A percentile compares a stretch with the other conserved stretches of the same genome.
phyloP scores from a whole-genome alignment of 2,888 invertebrate species.

The Parnassius apollo region DNA sequence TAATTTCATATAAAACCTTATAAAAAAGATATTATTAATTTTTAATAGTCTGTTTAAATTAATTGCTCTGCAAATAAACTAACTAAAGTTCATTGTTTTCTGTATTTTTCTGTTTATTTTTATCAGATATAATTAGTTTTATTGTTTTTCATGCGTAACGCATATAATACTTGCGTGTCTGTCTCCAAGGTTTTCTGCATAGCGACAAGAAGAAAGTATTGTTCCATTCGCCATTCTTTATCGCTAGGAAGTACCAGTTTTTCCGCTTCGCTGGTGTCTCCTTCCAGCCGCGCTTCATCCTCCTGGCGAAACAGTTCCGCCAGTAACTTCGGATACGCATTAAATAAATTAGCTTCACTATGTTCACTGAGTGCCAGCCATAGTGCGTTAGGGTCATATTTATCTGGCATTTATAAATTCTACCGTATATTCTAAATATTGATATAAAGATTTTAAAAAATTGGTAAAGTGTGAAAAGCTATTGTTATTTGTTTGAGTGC shows the following conservation, averaged over 20 bases:
- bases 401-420: conserved; percentile 54
- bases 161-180: conserved; percentile 43
- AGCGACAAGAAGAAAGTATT: conserved; percentile 85
- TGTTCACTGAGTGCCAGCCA: conserved; percentile 81
- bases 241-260: conserved; percentile 85
- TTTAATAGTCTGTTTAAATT: too few species aligned
- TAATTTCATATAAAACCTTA: too few species aligned
- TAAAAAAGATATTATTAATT: too few species aligned
- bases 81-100: too few species aligned
- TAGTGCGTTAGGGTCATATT: conserved; percentile 62
- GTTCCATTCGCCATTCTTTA: conserved; percentile 83
- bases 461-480: conserved; percentile 15
- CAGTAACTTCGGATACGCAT: conserved; percentile 84
- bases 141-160: background rate
- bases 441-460: background rate
- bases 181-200: conserved; percentile 78
- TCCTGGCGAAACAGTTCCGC: conserved; percentile 80
- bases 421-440: conserved; percentile 15
- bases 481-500: conserved; percentile 46
- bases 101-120: background rate
- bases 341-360: conserved; percentile 83
- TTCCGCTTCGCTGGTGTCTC: conserved; percentile 72
- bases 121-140: background rate
- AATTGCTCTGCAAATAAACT: too few species aligned
- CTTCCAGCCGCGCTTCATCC: conserved; percentile 64